Evolutionary conservation across 2,888 invertebrate species (phyloP), one percentile per base, ranked within the genome.

Genomic region (Agonum fuliginosum): DNA sequence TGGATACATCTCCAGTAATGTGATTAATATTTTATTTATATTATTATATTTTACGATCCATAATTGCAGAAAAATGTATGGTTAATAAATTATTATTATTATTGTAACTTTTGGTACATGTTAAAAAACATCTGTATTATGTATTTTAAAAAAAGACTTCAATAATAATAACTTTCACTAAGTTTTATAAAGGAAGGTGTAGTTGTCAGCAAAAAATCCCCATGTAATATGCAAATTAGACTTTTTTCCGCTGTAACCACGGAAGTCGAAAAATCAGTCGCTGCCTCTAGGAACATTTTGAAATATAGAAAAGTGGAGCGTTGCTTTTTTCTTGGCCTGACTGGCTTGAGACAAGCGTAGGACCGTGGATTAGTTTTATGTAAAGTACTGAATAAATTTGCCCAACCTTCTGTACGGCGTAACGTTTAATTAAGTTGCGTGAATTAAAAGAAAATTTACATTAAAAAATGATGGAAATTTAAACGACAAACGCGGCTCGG

Each of bases 331-430:
- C 27, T 12, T 27, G 27, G 58, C 58, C 30, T 43, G 43, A 8
- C 46, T 46, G 58, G 27, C 58, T 62, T 62, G 58, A 62, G 58
- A 62, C 27, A 6, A 30, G 4, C 30, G 30, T 30, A 17, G 22
- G 43, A 24, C 73, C 43, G 67, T 72, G 62, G 41, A 58, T 73
- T 73, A 73, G 62, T 73, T 73, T 73, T 58, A 73, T 73, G 73
- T 73, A 73, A 73, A 73, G 62, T 73, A 73, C 73, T 73, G 73
- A 73, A 73, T 73, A 58, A 73, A 73, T 73, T 73, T 73, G 27
- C 58, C 62, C 41, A 41, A 58, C 58, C 58, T 51, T 54, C 54
- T 37, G 54, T 27, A 62, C 62, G 17, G 48, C 58, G 73, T 43
- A 43, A 73, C 73, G 73, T 73, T 73, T 73, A 73, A 73, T 73